A percentile compares a stretch with the other conserved stretches of the same genome.
These are phyloP conservation scores for Cavia porcellus DNA, from an alignment of 2,113 vertebrate species.

Conservation along the genomic window DNA sequence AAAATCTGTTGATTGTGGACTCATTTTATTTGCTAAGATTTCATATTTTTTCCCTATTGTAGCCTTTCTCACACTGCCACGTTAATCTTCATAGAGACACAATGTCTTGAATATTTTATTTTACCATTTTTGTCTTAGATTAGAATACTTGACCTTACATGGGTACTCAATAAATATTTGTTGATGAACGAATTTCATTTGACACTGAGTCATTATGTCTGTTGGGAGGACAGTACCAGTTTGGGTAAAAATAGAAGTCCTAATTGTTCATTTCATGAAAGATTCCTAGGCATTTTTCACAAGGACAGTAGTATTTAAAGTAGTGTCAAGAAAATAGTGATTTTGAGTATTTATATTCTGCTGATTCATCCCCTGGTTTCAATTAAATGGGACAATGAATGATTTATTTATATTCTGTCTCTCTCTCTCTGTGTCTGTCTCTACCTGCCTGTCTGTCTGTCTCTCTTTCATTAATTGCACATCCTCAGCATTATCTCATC, in stretches of 20 bases:
- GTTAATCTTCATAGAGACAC: conserved; percentile 22
- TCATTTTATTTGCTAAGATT: conserved; percentile 38
- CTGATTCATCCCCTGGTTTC: conserved; percentile 37
- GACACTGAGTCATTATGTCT: conserved; percentile 28
- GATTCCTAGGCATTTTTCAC: conserved; percentile 50
- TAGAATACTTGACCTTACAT: conserved; percentile 15
- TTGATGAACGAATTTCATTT: conserved; percentile 53
- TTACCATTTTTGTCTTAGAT: conserved; percentile 14
- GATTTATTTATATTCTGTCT: neutral
- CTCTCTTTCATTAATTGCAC: neutral
- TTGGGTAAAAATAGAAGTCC: conserved; percentile 66
- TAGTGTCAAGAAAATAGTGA: conserved; percentile 49
- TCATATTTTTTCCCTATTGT: neutral
- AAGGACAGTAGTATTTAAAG: conserved; percentile 67
- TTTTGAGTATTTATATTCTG: conserved; percentile 60
- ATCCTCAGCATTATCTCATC: neutral
- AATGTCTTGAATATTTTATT: conserved; percentile 25
- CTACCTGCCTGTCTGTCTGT: neutral
- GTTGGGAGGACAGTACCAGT: conserved; percentile 1
- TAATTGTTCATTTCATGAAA: conserved; percentile 67
- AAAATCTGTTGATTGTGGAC: conserved; percentile 14
- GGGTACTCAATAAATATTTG: conserved; percentile 38
- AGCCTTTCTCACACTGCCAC: neutral
- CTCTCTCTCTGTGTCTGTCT: neutral
- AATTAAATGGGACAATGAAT: conserved; percentile 35